Evolutionary conservation across 2,888 invertebrate species (phyloP), one percentile per base, ranked within the genome.

Genomic region (Archaeoteleia sp.): DNA sequence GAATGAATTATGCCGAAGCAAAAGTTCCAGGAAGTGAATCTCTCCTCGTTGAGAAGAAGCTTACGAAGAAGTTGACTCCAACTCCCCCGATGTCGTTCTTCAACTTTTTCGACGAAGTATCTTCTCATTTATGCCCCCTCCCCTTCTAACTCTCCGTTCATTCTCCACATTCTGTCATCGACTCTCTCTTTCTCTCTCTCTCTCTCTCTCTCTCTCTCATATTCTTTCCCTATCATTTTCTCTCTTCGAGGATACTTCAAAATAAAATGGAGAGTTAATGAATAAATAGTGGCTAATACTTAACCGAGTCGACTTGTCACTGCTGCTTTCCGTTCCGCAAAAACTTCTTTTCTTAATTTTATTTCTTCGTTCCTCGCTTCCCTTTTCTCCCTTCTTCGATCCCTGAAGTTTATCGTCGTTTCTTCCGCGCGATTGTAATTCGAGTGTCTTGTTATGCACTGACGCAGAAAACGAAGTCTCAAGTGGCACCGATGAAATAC

Each of bases 231-330:
- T 5, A 20, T 20, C 20, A 4, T 20, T 20, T 20, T 5, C 20
- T 20, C 20, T 20, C 20, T 20, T 5, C 20, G 3, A 20, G 15
- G 27, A 58, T 29, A 23, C 14, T 25, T 15, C 32, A 6, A 10
- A 20, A 25, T 46, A 35, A 51, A 71, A 72, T 67, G 48, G 68
- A 67, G 74, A 77, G 75, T 74, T 72, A 76, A 70, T 72, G 70
- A 72, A 76, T 77, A 73, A 74, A 77, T 77, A 70, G 68, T 70
- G 70, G 48, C 61, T 34, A 74, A 77, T 77, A 70, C 69, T 70
- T 70, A 45, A 65, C 37, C 29, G 51, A 14, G 29, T 43, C 1
- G 29, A 5, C 8, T 29, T 9, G 7, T 27, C 61, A 10, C 37
- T 54, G 27, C 45, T 10, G 30, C 49, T 27, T 13, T 15, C 32